phyloP scores from a whole-genome alignment of 2,797 vertebrate species.

The Danio choprae region DNA sequence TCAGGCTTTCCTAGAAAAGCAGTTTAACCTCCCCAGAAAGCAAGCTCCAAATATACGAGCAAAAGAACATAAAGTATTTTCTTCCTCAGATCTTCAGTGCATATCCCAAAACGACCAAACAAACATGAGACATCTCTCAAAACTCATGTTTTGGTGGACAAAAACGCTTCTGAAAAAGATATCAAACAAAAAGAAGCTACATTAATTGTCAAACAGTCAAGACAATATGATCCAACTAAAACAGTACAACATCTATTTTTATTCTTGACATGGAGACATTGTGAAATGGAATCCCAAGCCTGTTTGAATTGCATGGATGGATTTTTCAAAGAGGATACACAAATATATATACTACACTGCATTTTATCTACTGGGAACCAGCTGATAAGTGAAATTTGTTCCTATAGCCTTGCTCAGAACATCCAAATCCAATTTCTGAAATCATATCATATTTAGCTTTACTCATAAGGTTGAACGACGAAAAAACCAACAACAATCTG shows the following conservation, averaged over 20 bases:
- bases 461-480: too few relatives aligned
- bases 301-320: not conserved
- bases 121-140: not conserved
- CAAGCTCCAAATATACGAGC: not conserved
- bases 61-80: conserved; percentile 1
- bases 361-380: too few relatives aligned
- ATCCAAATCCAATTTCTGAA: too few relatives aligned
- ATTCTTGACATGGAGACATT: not conserved
- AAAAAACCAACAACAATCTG: too few relatives aligned
- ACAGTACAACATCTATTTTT: not conserved
- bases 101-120: conserved; percentile 28
- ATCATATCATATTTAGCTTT: too few relatives aligned
- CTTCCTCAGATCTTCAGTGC: not conserved
- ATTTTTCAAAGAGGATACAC: too few relatives aligned
- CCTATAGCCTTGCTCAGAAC: too few relatives aligned
- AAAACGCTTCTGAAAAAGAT: not conserved
- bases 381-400: too few relatives aligned
- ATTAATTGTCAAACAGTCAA: not conserved
- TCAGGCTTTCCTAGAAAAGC: not conserved
- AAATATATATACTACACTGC: too few relatives aligned
- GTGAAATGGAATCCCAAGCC: not conserved
- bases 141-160: conserved; percentile 4
- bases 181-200: not conserved
- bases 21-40: not conserved
- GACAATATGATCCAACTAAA: not conserved